phyloP scores from a whole-genome alignment of 2,888 invertebrate genomes.

The Brachyopa scutellaris region DNA sequence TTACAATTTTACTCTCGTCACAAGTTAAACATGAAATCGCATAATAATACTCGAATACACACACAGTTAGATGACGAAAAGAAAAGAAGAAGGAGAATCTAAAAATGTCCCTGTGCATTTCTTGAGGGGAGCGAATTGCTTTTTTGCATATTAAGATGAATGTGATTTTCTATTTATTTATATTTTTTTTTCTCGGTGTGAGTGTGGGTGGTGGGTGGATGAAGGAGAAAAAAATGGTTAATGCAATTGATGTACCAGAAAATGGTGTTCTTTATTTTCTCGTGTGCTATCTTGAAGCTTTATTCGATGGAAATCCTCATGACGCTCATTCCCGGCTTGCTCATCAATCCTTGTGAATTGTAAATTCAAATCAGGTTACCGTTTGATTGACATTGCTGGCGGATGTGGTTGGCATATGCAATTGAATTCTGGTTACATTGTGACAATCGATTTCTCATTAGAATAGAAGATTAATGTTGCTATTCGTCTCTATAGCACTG shows the following conservation, averaged over 20 bases:
- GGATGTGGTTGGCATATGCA: slow-evolving; percentile 73
- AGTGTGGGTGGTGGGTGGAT: background rate
- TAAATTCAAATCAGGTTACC: slow-evolving; percentile 72
- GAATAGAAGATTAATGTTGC: slow-evolving; percentile 71
- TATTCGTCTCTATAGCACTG: slow-evolving; percentile 36
- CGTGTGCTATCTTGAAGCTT: slow-evolving; percentile 38
- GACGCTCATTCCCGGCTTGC: slow-evolving; percentile 48
- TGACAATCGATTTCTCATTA: slow-evolving; percentile 73
- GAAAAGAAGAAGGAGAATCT: background rate
- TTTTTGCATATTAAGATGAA: slow-evolving; percentile 71
- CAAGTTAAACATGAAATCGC: slow-evolving; percentile 71
- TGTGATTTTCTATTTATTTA: slow-evolving; percentile 40
- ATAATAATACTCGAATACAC: slow-evolving; percentile 66
- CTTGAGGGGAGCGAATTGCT: slow-evolving; percentile 50
- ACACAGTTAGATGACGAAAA: slow-evolving; percentile 39
- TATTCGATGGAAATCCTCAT: slow-evolving; percentile 41
- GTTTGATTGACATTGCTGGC: slow-evolving; percentile 70
- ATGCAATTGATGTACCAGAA: slow-evolving; percentile 71
- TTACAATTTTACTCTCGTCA: slow-evolving; percentile 71
- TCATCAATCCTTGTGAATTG: slow-evolving; percentile 72
- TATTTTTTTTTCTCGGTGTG: background rate
- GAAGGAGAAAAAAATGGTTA: slow-evolving; percentile 59
- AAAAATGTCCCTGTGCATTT: slow-evolving; percentile 47
- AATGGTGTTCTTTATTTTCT: slow-evolving; percentile 68
- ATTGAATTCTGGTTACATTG: slow-evolving; percentile 73